phyloP scores from a whole-genome alignment of 2,113 vertebrate species.

The Agapornis roseicollis region DNA sequence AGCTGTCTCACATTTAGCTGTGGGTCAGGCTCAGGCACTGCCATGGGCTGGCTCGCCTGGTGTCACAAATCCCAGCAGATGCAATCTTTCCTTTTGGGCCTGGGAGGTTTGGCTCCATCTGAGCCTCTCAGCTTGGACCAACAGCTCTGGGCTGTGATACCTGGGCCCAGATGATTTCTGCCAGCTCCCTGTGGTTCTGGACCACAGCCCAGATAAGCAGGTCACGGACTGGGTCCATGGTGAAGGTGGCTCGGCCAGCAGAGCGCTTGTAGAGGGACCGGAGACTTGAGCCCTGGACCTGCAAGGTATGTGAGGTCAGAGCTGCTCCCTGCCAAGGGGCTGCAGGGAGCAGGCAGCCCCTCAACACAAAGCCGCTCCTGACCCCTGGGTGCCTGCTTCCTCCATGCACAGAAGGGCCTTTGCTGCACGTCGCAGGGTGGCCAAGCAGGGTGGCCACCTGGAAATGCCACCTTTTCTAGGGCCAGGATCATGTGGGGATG shows the following conservation, averaged over 20 bases:
- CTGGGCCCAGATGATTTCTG: conserved; percentile 92
- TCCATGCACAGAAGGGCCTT: background rate
- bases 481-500: background rate
- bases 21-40: background rate
- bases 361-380: background rate
- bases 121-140: background rate
- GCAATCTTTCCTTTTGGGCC: background rate
- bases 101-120: background rate
- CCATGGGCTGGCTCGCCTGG: background rate
- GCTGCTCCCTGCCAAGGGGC: too few relatives aligned
- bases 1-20: background rate
- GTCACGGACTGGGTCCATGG: conserved; percentile 80
- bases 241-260: conserved; percentile 49
- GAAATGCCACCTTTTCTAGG: background rate
- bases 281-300: conserved; percentile 72
- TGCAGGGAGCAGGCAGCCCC: background rate
- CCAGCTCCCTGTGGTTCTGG: conserved; percentile 88
- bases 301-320: background rate
- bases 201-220: conserved; percentile 93
- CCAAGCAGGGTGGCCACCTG: background rate
- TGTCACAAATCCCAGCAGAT: background rate
- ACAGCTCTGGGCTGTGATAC: conserved; percentile 60
- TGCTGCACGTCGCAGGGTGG: background rate
- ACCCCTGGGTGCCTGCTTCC: background rate
- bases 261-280: conserved; percentile 67